These are phyloP conservation scores for Cheilosia grossa DNA, from an alignment of 2,888 invertebrate species.

Conservation along the genomic window DNA sequence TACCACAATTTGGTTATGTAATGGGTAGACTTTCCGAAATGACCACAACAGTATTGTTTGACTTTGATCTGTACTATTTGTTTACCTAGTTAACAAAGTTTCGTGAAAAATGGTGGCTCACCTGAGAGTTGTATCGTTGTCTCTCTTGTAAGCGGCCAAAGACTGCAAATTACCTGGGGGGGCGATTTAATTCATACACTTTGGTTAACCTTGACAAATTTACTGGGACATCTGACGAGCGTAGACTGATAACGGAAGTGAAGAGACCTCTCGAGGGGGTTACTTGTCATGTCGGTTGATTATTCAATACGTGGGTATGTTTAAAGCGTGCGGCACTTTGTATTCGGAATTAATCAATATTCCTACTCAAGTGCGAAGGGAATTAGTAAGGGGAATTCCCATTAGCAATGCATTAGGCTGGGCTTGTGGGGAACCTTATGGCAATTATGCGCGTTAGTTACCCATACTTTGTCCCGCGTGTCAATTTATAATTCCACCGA, in stretches of 20 bases:
- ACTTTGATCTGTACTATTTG: constrained; percentile 3
- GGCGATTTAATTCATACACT: not conserved
- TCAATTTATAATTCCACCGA: constrained; percentile 41
- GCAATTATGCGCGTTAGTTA: constrained; percentile 7
- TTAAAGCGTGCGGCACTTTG: constrained; percentile 21
- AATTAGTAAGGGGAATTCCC: constrained; percentile 26
- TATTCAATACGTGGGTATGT: not conserved
- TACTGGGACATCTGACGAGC: not conserved
- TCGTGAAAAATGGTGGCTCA: not conserved
- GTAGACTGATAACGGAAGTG: not conserved
- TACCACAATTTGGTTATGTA: constrained; percentile 44
- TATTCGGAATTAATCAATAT: constrained; percentile 52
- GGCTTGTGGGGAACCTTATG: not conserved
- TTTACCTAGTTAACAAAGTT: constrained; percentile 19
- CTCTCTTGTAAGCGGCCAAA: not conserved
- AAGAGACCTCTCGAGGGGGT: not conserved
- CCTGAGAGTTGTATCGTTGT: not conserved
- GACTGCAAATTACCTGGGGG: not conserved
- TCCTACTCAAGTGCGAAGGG: constrained; percentile 18
- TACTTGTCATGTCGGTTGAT: constrained; percentile 38
- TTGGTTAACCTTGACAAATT: constrained; percentile 20
- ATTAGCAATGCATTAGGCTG: not conserved
- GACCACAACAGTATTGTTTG: not conserved
- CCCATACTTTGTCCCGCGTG: constrained; percentile 1
- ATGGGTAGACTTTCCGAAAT: not conserved